These are phyloP conservation scores for Protosalanx chinensis DNA, from an alignment of 2,797 vertebrate genomes.

Conservation along the genomic window DNA sequence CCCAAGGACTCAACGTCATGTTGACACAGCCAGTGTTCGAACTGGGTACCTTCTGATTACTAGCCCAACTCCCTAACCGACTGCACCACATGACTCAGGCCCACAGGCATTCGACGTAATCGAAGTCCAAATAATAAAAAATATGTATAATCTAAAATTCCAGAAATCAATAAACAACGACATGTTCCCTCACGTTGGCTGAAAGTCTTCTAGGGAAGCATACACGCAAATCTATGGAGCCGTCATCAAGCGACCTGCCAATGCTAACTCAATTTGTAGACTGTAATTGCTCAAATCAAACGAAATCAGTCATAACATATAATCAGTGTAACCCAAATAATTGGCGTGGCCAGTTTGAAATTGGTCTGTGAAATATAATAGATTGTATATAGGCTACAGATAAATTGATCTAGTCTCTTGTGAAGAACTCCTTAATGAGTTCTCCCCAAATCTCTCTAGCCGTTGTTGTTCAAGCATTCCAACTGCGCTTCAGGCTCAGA, in stretches of 20 bases:
- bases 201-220: too few species aligned
- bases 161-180: too few species aligned
- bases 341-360: not conserved
- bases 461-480: not conserved
- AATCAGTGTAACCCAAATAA: constrained; percentile 20
- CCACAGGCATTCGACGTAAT: too few species aligned
- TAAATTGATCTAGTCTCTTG: not conserved
- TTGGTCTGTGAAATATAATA: not conserved
- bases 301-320: constrained; percentile 23
- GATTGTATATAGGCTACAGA: constrained; percentile 1
- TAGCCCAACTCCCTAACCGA: too few species aligned
- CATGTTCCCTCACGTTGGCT: too few species aligned
- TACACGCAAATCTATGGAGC: not conserved
- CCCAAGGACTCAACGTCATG: too few species aligned
- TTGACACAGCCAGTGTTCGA: too few species aligned
- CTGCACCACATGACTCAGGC: too few species aligned
- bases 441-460: not conserved
- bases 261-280: constrained; percentile 26
- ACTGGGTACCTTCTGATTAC: too few species aligned
- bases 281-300: constrained; percentile 40
- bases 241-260: not conserved
- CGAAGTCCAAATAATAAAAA: too few species aligned
- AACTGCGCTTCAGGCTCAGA: not conserved
- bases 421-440: not conserved
- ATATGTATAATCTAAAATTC: too few species aligned